Conservation (phyloP, 2,888 invertebrate genomes). For the Drosophila atroscutellata region DNA sequence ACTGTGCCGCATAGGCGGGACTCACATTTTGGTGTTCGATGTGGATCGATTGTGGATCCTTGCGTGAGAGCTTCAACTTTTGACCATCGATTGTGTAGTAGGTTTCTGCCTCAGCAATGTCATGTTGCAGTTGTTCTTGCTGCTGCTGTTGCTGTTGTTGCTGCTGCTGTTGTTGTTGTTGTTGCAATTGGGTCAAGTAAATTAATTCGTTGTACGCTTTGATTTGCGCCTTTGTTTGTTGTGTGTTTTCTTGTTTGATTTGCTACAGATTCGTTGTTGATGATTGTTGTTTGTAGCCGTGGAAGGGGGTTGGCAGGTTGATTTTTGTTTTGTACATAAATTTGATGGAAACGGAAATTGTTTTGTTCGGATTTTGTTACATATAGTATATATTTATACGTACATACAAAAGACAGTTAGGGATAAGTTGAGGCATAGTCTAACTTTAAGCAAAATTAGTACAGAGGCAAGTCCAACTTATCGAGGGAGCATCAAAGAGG, state of each 20-base stretch:
- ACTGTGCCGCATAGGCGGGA: slow-evolving; percentile 89
- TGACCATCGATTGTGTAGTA: slow-evolving; percentile 82
- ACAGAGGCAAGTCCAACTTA: slow-evolving; percentile 17
- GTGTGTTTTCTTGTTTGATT: slow-evolving; percentile 83
- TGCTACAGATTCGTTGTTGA: slow-evolving; percentile 66
- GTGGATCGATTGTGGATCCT: slow-evolving; percentile 67
- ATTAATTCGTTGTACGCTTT: slow-evolving; percentile 91
- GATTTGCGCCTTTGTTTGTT: slow-evolving; percentile 91
- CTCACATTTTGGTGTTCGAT: slow-evolving; percentile 76
- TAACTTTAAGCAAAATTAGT: slow-evolving; percentile 32
- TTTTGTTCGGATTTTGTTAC: slow-evolving; percentile 56
- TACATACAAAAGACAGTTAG: slow-evolving; percentile 40
- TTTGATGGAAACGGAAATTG: slow-evolving; percentile 65
- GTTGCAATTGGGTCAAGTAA: slow-evolving; percentile 84
- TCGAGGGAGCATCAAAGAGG: slow-evolving; percentile 38
- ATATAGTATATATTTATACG: slow-evolving; percentile 32
- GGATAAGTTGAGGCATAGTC: slow-evolving; percentile 38
- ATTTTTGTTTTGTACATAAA: slow-evolving; percentile 68
- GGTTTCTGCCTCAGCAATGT: slow-evolving; percentile 68
- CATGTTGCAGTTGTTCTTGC: slow-evolving; percentile 64
- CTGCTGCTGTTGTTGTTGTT: slow-evolving; percentile 73
- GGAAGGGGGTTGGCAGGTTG: slow-evolving; percentile 45
- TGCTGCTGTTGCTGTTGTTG: slow-evolving; percentile 71
- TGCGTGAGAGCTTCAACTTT: slow-evolving; percentile 78
- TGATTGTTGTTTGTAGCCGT: slow-evolving; percentile 35